A percentile compares a stretch with the other conserved stretches of the same genome.
phyloP scores from a whole-genome alignment of 2,888 invertebrate genomes.

The Ophraella communa region DNA sequence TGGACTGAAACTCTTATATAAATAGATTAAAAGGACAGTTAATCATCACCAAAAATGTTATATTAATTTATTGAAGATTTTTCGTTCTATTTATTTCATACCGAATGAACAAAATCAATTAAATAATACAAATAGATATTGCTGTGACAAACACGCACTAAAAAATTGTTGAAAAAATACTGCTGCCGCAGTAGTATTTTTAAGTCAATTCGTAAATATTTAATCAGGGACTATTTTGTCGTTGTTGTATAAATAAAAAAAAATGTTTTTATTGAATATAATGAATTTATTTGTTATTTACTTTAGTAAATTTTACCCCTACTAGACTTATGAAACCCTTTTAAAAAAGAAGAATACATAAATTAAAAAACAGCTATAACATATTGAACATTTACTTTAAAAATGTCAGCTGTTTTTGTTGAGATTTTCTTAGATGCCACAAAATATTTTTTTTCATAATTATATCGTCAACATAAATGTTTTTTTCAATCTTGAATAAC shows the following conservation, averaged over 20 bases:
- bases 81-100: background rate
- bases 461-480: no score
- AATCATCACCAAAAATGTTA: no score
- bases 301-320: no score
- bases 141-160: conserved; percentile 36
- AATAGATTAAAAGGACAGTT: no score
- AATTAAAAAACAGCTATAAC: no score
- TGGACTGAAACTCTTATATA: no score
- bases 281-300: conserved; percentile 36
- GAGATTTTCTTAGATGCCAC: no score
- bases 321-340: background rate
- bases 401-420: no score
- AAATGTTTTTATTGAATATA: conserved; percentile 31
- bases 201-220: conserved; percentile 52
- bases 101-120: background rate
- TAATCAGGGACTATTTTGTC: conserved; percentile 49
- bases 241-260: conserved; percentile 38
- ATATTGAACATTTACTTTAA: no score
- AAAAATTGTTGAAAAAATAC: conserved; percentile 28
- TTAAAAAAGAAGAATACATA: conserved; percentile 2
- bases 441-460: no score
- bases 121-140: conserved; percentile 15
- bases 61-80: no score
- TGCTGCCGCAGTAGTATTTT: conserved; percentile 39
- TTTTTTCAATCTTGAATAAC: no score